phyloP scores from a whole-genome alignment of 2,888 invertebrate species.

The Pantelozetes paolii region DNA sequence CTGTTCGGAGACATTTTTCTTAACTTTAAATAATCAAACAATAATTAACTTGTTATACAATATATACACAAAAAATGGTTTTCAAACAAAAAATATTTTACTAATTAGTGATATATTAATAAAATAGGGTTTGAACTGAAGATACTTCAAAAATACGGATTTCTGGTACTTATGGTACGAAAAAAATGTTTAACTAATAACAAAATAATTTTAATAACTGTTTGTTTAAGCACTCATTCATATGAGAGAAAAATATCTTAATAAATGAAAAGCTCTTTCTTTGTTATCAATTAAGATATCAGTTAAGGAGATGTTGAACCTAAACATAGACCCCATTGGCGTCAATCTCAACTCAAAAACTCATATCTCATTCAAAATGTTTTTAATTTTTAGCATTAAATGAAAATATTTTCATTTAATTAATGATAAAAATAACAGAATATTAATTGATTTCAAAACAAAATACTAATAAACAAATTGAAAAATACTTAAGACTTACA shows the following conservation, averaged over 20 bases:
- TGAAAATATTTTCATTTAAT: neutral
- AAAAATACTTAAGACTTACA: neutral
- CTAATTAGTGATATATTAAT: no score
- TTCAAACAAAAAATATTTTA: no score
- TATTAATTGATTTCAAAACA: neutral
- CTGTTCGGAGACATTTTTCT: conserved; percentile 25
- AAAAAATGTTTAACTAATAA: neutral
- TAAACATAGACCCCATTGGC: conserved; percentile 25
- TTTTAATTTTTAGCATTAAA: neutral
- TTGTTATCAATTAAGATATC: conserved; percentile 16
- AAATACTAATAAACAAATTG: neutral
- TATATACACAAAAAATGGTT: neutral
- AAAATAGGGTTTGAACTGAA: no score
- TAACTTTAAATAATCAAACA: neutral
- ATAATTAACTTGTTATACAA: neutral
- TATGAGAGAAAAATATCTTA: neutral
- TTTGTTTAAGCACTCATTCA: conserved; percentile 15
- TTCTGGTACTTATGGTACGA: neutral
- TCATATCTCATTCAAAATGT: conserved; percentile 25
- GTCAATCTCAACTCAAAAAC: neutral
- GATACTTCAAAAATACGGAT: no score
- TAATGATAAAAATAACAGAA: conserved; percentile 1
- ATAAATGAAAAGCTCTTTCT: conserved; percentile 23
- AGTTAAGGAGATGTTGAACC: conserved; percentile 36
- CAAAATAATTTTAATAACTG: neutral